These are phyloP conservation scores for Molorchus minor DNA, from an alignment of 2,888 invertebrate species.

Conservation along the genomic window DNA sequence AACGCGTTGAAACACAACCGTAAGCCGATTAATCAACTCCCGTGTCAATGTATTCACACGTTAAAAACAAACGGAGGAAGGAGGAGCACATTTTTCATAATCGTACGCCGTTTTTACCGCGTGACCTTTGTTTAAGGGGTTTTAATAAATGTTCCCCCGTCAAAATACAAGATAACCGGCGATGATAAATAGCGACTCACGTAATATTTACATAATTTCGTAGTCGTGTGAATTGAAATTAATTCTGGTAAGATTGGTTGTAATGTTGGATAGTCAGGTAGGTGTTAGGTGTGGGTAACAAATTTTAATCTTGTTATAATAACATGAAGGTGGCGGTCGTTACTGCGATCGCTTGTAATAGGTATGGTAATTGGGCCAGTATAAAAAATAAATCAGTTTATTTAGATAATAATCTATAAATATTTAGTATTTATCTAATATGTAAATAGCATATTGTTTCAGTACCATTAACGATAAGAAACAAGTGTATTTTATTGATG, in stretches of 20 bases:
- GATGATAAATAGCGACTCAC: constrained; percentile 29
- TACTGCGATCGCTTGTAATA: too few species aligned
- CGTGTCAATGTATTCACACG: constrained; percentile 38
- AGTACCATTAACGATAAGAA: too few species aligned
- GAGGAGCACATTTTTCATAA: constrained; percentile 32
- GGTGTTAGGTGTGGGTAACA: neutral
- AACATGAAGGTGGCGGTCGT: neutral
- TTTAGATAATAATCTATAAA: too few species aligned
- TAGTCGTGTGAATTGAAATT: constrained; percentile 9
- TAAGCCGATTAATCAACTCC: constrained; percentile 33
- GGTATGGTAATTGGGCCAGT: too few species aligned
- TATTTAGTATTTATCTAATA: too few species aligned
- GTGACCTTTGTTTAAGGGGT: constrained; percentile 31
- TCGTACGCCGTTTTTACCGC: constrained; percentile 15
- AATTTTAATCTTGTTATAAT: neutral
- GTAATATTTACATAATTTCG: constrained; percentile 34
- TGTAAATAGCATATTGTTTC: too few species aligned
- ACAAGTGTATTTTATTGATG: too few species aligned
- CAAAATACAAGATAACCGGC: constrained; percentile 23
- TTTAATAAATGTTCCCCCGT: constrained; percentile 32
- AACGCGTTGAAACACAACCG: constrained; percentile 29
- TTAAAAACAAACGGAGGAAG: constrained; percentile 30
- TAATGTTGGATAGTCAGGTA: neutral
- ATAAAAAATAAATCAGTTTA: too few species aligned
- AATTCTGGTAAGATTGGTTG: constrained; percentile 1